Evolutionary conservation across 2,797 vertebrate genomes (phyloP).

Genomic region (Pipistrellus pipistrellus): DNA sequence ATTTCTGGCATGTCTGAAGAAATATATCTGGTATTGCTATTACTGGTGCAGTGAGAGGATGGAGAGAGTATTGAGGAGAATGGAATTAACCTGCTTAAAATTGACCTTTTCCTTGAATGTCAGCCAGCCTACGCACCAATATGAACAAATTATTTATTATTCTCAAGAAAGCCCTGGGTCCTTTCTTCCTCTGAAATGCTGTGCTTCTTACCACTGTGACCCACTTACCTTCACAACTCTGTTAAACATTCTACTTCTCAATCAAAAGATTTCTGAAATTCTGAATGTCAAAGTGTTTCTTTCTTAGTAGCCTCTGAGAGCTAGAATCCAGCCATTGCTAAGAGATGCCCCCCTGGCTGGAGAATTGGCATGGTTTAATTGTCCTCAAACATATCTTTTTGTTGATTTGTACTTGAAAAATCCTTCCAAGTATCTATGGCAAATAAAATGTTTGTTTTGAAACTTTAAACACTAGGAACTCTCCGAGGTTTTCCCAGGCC

Average conservation of each 20-base stretch:
- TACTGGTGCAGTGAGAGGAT: neutral
- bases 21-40: neutral
- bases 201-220: neutral
- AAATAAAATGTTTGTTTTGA: slow-evolving; percentile 17
- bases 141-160: neutral
- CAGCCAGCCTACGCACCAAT: neutral
- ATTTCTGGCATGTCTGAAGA: neutral
- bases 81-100: neutral
- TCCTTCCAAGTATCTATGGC: neutral
- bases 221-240: neutral
- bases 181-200: neutral
- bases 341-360: neutral
- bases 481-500: neutral
- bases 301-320: neutral
- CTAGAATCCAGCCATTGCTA: neutral
- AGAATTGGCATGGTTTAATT: neutral
- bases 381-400: neutral
- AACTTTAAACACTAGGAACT: slow-evolving; percentile 16
- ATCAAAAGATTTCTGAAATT: neutral
- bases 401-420: neutral
- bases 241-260: neutral
- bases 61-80: neutral
- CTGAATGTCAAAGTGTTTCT: neutral
- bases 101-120: neutral
- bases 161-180: neutral